phyloP scores from a whole-genome alignment of 2,888 invertebrate genomes.

The Campaea margaritaria region DNA sequence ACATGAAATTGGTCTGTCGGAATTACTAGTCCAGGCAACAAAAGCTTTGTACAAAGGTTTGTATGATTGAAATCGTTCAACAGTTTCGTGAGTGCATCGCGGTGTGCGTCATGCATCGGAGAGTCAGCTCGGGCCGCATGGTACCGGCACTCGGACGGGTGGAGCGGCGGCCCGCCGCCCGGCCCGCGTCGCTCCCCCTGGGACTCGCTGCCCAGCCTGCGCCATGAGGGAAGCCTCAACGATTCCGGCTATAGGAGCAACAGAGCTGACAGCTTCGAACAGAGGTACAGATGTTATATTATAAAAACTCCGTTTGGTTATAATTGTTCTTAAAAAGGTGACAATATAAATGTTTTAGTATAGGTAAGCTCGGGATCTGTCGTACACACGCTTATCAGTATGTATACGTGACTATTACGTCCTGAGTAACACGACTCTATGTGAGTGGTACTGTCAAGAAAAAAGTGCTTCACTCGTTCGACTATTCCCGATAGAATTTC shows the following conservation, averaged over 20 bases:
- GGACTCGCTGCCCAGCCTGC: slow-evolving; percentile 94
- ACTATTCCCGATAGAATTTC: too few relatives aligned
- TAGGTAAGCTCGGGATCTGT: too few relatives aligned
- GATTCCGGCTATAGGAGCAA: slow-evolving; percentile 95
- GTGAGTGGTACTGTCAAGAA: too few relatives aligned
- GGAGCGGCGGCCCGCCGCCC: slow-evolving; percentile 86
- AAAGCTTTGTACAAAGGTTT: not conserved
- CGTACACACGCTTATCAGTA: too few relatives aligned
- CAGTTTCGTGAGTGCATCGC: slow-evolving; percentile 86
- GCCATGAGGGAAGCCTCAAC: slow-evolving; percentile 94
- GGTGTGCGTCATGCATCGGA: slow-evolving; percentile 95
- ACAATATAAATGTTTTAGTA: too few relatives aligned
- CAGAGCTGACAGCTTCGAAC: slow-evolving; percentile 94
- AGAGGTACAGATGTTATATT: slow-evolving; percentile 87
- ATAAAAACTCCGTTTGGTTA: too few relatives aligned
- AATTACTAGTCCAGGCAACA: not conserved
- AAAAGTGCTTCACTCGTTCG: too few relatives aligned
- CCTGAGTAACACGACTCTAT: too few relatives aligned
- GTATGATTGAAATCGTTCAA: slow-evolving; percentile 28
- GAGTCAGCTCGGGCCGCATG: slow-evolving; percentile 95
- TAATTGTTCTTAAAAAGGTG: too few relatives aligned
- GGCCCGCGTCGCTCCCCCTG: slow-evolving; percentile 92
- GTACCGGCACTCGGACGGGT: slow-evolving; percentile 96
- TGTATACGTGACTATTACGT: too few relatives aligned
- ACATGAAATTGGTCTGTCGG: not conserved